A percentile compares a stretch with the other conserved stretches of the same genome.
Conservation (phyloP, 2,113 vertebrate genomes). For the Ibidorhyncha struthersii region DNA sequence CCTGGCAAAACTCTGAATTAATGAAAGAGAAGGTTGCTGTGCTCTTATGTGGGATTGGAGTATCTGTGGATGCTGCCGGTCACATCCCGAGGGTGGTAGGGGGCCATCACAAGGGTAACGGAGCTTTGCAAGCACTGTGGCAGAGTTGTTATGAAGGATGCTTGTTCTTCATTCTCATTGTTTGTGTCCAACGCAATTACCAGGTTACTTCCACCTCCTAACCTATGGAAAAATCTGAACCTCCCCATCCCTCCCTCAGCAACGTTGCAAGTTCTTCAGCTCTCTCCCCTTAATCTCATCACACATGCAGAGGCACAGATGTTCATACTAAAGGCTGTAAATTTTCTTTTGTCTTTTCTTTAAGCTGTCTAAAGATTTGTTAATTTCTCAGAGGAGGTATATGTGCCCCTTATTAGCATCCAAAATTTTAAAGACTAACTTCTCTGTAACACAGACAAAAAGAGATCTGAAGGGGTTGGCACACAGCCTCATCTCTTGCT, state of each 20-base stretch:
- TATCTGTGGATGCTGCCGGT: not conserved
- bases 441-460: not conserved
- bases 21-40: not conserved
- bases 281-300: not conserved
- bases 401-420: not conserved
- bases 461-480: constrained; percentile 19
- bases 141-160: not conserved
- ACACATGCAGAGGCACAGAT: not conserved
- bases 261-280: not conserved
- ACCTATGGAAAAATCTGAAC: not conserved
- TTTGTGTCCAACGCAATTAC: not conserved
- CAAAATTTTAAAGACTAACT: not conserved
- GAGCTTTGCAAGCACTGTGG: not conserved
- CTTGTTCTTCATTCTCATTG: not conserved
- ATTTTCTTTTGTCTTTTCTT: not conserved
- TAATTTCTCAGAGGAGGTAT: not conserved
- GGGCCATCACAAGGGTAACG: not conserved
- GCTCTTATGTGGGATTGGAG: not conserved
- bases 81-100: not conserved
- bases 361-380: not conserved
- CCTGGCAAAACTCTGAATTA: not conserved
- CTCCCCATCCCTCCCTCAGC: rapidly evolving
- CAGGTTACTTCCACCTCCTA: not conserved
- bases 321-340: not conserved
- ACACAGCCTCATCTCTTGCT: not conserved